phyloP scores from a whole-genome alignment of 2,888 invertebrate species.

The Ormyrus labotus region DNA sequence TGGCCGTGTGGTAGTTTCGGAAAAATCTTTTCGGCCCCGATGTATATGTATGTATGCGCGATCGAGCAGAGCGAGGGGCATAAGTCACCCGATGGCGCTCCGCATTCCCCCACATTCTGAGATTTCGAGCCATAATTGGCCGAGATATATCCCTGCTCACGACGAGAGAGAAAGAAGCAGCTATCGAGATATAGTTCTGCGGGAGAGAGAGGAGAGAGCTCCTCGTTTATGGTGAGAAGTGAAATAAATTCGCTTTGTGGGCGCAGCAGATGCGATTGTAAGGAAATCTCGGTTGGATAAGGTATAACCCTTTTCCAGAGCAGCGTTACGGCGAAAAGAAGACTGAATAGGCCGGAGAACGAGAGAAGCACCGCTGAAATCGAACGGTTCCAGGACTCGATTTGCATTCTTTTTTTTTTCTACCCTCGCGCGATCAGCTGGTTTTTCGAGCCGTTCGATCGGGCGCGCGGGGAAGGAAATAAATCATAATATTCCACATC shows the following conservation, averaged over 20 bases:
- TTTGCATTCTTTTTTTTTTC: too few relatives aligned
- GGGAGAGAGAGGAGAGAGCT: neutral
- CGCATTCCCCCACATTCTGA: neutral
- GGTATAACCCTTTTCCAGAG: neutral
- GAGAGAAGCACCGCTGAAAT: too few relatives aligned
- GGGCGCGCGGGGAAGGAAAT: too few relatives aligned
- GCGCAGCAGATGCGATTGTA: constrained; percentile 46
- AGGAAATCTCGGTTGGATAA: constrained; percentile 35
- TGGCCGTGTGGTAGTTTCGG: constrained; percentile 19
- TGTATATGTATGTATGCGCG: neutral
- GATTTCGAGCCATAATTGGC: constrained; percentile 44
- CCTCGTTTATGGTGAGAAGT: constrained; percentile 44
- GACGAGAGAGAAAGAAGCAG: neutral
- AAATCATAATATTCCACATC: too few relatives aligned
- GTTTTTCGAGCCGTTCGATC: too few relatives aligned
- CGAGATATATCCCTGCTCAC: constrained; percentile 29
- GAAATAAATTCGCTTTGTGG: constrained; percentile 42
- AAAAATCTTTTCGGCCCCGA: constrained; percentile 19
- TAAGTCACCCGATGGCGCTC: constrained; percentile 20
- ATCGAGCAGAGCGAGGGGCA: neutral
- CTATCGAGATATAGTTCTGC: neutral
- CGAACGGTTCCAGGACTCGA: too few relatives aligned
- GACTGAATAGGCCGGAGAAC: too few relatives aligned
- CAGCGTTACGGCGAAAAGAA: too few relatives aligned
- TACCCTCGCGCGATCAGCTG: too few relatives aligned